Conservation (phyloP, 2,888 invertebrate species). For the Drosophila borborema region DNA sequence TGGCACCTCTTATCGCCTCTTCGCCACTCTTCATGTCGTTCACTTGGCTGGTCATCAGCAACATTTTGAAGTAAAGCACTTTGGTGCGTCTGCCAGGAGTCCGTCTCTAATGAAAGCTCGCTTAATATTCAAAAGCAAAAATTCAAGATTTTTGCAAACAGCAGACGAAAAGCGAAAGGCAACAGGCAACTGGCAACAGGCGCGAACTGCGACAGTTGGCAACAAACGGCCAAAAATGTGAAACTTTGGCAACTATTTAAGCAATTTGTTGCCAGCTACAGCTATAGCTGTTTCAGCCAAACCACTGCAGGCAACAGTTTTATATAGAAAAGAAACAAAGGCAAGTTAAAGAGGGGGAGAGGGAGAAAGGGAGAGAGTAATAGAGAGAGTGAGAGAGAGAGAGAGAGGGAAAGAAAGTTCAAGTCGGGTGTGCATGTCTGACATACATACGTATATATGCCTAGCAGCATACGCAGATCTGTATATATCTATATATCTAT, state of each 20-base stretch:
- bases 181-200: constrained; percentile 23
- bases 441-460: background rate
- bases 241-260: constrained; percentile 15
- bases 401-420: too few species aligned
- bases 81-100: background rate
- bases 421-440: background rate
- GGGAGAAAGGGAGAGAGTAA: too few species aligned
- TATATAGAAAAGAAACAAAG: background rate
- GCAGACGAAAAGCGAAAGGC: background rate
- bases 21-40: constrained; percentile 3
- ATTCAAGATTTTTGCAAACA: constrained; percentile 19
- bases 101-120: constrained; percentile 40
- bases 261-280: constrained; percentile 14
- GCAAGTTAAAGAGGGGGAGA: background rate
- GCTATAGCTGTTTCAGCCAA: background rate
- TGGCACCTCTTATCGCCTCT: background rate
- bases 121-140: constrained; percentile 51
- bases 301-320: background rate
- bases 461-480: background rate
- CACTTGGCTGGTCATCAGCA: constrained; percentile 54
- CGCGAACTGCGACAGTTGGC: constrained; percentile 39
- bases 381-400: too few species aligned
- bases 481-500: too few species aligned
- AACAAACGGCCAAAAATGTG: constrained; percentile 11
- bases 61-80: constrained; percentile 29